These are phyloP conservation scores for Meda fulgida DNA, from an alignment of 2,797 vertebrate species.

Conservation along the genomic window DNA sequence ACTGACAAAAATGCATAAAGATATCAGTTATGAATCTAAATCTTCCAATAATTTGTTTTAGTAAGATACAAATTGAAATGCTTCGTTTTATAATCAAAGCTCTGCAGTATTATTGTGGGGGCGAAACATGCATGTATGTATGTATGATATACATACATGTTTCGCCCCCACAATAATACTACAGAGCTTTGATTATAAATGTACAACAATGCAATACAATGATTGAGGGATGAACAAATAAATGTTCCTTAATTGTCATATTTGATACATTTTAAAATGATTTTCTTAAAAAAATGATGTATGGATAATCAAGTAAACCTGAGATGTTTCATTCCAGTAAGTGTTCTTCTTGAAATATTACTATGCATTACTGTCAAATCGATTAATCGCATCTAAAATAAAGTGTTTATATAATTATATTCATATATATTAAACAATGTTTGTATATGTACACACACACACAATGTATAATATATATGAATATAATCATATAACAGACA, in stretches of 20 bases:
- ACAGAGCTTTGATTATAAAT: no score
- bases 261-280: background rate
- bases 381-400: no score
- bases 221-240: background rate
- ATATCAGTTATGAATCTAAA: background rate
- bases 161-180: no score
- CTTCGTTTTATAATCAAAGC: background rate
- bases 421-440: no score
- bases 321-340: background rate
- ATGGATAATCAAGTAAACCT: background rate
- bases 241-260: background rate
- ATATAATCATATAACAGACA: no score
- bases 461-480: no score
- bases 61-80: no score
- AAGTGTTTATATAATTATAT: no score
- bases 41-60: background rate
- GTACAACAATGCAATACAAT: no score
- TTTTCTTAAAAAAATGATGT: background rate
- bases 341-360: background rate
- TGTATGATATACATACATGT: no score
- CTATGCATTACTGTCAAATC: background rate
- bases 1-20: background rate
- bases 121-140: no score
- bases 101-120: background rate
- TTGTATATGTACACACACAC: no score